phyloP scores from a whole-genome alignment of 2,797 vertebrate genomes.

The Acridotheres tristis region DNA sequence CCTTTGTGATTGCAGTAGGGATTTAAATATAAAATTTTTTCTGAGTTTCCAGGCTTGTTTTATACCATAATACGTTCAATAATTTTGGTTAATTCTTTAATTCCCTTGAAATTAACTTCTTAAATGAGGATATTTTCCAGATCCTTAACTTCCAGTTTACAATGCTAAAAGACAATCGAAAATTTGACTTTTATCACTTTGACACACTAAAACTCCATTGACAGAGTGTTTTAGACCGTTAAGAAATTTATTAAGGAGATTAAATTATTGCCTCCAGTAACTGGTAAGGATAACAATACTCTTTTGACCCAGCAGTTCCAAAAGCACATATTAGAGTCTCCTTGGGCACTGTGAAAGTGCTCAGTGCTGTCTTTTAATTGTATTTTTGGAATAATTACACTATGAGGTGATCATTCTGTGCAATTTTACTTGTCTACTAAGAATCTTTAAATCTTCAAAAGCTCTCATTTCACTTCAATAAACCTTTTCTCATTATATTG shows the following conservation, averaged over 20 bases:
- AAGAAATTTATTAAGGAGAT: neutral
- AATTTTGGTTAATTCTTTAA: neutral
- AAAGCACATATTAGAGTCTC: neutral
- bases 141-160: neutral
- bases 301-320: neutral
- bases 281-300: neutral
- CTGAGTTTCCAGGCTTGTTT: neutral
- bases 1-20: neutral
- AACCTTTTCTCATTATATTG: neutral
- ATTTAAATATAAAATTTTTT: neutral
- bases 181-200: neutral
- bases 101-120: conserved; percentile 11
- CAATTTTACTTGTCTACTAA: neutral
- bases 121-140: neutral
- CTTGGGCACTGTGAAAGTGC: neutral
- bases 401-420: neutral
- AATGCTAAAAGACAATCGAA: neutral
- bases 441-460: neutral
- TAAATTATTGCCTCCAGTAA: conserved; percentile 23
- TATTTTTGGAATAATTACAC: conserved; percentile 10
- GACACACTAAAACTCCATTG: neutral
- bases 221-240: neutral
- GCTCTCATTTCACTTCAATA: neutral
- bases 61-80: neutral
- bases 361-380: neutral